Evolutionary conservation across 2,888 invertebrate genomes (phyloP).

Genomic region (Philaethria dido): DNA sequence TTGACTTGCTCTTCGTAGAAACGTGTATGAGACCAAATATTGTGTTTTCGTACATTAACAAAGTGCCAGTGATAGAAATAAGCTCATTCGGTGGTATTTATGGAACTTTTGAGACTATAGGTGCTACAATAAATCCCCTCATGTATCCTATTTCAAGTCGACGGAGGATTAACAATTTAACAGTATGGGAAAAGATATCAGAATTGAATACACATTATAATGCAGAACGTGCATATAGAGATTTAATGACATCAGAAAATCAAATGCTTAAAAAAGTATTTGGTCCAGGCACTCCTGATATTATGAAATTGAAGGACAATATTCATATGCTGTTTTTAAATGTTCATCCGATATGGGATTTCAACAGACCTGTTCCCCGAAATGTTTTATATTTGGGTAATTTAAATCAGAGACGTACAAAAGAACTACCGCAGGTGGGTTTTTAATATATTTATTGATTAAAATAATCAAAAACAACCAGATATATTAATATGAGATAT

Average conservation of each 20-base stretch:
- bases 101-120: constrained; percentile 47
- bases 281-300: constrained; percentile 48
- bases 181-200: constrained; percentile 47
- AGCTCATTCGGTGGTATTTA: constrained; percentile 54
- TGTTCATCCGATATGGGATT: constrained; percentile 61
- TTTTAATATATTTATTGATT: too few species aligned
- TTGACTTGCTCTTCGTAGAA: constrained; percentile 60
- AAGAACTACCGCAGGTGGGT: constrained; percentile 23
- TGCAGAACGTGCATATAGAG: constrained; percentile 15
- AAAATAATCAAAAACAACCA: too few species aligned
- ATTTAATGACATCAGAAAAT: constrained; percentile 40
- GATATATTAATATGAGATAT: too few species aligned
- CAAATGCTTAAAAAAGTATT: constrained; percentile 45
- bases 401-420: constrained; percentile 57
- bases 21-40: constrained; percentile 48
- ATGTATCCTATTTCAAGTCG: constrained; percentile 48
- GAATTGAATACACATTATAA: constrained; percentile 39
- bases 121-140: constrained; percentile 52
- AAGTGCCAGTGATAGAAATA: constrained; percentile 59
- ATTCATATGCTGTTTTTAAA: constrained; percentile 69
- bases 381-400: constrained; percentile 68
- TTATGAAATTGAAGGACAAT: constrained; percentile 50
- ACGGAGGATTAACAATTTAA: constrained; percentile 46
- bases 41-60: constrained; percentile 52
- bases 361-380: constrained; percentile 65